Evolutionary conservation across 2,888 invertebrate species (phyloP), one percentile per base, ranked within the genome.

Genomic region (Drosophila glabriapex): DNA sequence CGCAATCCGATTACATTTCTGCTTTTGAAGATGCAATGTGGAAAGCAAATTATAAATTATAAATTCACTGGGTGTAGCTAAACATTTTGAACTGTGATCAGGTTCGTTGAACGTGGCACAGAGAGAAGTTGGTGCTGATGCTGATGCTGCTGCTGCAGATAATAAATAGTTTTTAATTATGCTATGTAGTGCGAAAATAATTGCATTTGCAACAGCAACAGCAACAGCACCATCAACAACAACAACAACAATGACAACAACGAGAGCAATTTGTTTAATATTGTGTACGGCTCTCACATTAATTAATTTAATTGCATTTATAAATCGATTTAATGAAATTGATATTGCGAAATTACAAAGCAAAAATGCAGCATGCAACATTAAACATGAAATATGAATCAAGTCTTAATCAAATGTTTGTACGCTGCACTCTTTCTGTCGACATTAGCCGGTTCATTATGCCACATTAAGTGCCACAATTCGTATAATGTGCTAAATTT

Each of bases 311-410:
- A 89, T 87, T 83, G 83, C 85, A 81, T 85, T 78, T 78, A 75
- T 82, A 80, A 83, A 89, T 83, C 84, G 76, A 80, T 87, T 87
- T 80, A 76, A 87, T 87, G 67, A 78, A 83, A 89, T 83, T 83
- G 82, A 76, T 77, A 65, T 73, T 43, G 46, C 16, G 46, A 72
- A 83, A 79, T 77, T 72, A 66, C 65, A 68, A 59, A 70, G 70
- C 69, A 76, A 78, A 64, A n/a, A 25, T 68, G 53, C 46, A 31
- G 43, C 43, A 53, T 63, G 35, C 41, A 63, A 69, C 63, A 66
- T 50, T 37, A 14, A 50, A 46, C 43, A 58, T 67, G 19, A 68
- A 63, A 73, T 33, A 43, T 52, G 5, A 28, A 54, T 37, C 28
- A 71, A 41, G 41, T 67, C 62, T 56, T 4, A 61, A 41, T 62